These are phyloP conservation scores for Hyperoplus lanceolatus DNA, from an alignment of 2,797 vertebrate species.

Conservation along the genomic window DNA sequence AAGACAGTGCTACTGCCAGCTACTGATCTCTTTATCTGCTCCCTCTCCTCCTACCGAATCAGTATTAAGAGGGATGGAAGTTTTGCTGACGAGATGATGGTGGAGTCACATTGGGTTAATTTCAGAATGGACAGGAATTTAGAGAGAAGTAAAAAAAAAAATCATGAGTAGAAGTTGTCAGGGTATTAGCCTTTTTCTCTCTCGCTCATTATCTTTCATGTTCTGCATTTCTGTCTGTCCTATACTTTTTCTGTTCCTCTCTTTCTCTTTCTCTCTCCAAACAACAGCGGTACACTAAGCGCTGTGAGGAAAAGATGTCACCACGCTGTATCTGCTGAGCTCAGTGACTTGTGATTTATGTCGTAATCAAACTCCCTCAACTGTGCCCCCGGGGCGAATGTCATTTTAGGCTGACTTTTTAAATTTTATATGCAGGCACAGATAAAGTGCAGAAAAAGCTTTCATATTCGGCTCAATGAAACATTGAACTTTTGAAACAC, in stretches of 20 bases:
- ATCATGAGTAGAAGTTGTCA: not conserved
- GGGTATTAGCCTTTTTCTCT: constrained; percentile 2
- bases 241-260: constrained; percentile 11
- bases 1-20: not conserved
- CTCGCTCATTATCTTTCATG: not conserved
- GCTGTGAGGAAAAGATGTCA: not conserved
- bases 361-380: constrained; percentile 36
- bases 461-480: constrained; percentile 10
- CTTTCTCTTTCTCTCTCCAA: not conserved
- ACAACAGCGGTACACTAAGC: not conserved
- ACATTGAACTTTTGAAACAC: not conserved
- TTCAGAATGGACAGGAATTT: not conserved
- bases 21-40: not conserved
- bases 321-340: constrained; percentile 26
- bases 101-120: constrained; percentile 22
- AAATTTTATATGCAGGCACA: not conserved
- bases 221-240: not conserved
- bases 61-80: not conserved
- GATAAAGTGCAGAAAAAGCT: not conserved
- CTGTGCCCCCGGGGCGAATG: constrained; percentile 27
- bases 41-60: not conserved
- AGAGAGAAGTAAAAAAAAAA: not conserved
- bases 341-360: constrained; percentile 33
- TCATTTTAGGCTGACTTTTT: constrained; percentile 22
- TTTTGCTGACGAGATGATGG: constrained; percentile 11